A percentile compares a stretch with the other conserved stretches of the same genome.
Evolutionary conservation across 2,113 vertebrate species (phyloP).

Genomic region (Xyliphius kryptos): DNA sequence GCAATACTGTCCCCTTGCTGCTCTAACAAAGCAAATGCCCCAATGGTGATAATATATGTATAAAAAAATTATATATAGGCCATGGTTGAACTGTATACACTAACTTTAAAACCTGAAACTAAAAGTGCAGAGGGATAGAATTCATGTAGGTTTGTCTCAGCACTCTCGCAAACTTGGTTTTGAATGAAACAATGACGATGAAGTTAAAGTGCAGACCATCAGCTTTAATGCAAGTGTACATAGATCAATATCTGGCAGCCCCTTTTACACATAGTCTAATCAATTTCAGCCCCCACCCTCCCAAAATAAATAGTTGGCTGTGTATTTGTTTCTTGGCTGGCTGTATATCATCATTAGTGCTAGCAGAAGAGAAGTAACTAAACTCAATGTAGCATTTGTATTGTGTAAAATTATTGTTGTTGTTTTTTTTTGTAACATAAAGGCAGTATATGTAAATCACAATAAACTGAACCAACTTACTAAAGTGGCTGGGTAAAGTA

Average conservation of each 20-base stretch:
- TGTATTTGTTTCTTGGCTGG: neutral
- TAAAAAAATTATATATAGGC: too few relatives aligned
- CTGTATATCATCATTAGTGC: neutral
- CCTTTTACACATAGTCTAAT: slow-evolving; percentile 2
- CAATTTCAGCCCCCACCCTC: neutral
- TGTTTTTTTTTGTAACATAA: too few relatives aligned
- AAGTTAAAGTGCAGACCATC: neutral
- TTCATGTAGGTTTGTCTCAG: neutral
- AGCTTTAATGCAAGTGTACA: slow-evolving; percentile 2
- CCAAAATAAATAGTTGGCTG: neutral
- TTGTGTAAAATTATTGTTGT: neutral
- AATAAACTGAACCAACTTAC: neutral
- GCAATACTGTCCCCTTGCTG: too few relatives aligned
- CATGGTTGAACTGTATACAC: too few relatives aligned
- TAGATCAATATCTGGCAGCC: slow-evolving; percentile 1
- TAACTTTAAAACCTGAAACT: neutral
- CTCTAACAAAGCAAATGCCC: too few relatives aligned
- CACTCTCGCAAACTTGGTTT: neutral
- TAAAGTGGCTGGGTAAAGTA: too few relatives aligned
- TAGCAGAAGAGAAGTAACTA: neutral
- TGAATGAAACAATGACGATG: neutral
- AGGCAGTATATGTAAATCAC: neutral
- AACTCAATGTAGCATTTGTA: neutral
- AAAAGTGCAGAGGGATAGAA: neutral
- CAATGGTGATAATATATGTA: too few relatives aligned